Evolutionary conservation across 2,113 vertebrate species (phyloP), one percentile per base, ranked within the genome.

Genomic region (Oceanodroma tethys): DNA sequence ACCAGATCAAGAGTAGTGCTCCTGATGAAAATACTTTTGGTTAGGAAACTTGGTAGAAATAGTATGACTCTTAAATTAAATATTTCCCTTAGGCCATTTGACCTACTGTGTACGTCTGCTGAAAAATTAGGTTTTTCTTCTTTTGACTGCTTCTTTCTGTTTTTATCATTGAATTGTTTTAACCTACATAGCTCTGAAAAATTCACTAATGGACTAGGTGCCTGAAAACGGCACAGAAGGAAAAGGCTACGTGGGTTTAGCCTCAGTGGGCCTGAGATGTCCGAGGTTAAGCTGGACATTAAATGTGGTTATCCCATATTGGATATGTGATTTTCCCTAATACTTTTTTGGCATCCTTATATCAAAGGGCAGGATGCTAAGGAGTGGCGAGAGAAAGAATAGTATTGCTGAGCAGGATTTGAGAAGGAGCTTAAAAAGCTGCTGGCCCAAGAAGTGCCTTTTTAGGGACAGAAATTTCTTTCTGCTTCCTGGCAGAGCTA

Each of bases 11-110:
- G 96, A 95, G 95, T 63, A 81, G 15, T 45, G 92, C 59, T 90
- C 92, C 91, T 95, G 96, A 79, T 53, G 93, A 89, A 96, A 95
- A 96, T 90, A 97, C 88, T 97, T 97, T 89, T 94, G 96, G 96
- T 73, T 70, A 70, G 81, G 42, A 96, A 97, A 95, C 86, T 95
- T 86, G 50, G 70, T 90, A 94, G 94, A 81, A 92, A 74, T 68
- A 90, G 55, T 75, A 75, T 67, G 81, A 68, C 56, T 86, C 89
- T 83, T 79, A 82, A 85, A 93, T 93, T 93, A 91, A 91, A 83
- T 95, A 89, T 85, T 90, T 80, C 43, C 83, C 91, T 92, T 81
- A 81, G 85, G 86, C 93, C 88, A 36, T 88, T 87, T 92, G 81
- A 73, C 83, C 85, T 92, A 25, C 66, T 42, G 74, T 96, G 88